phyloP scores from a whole-genome alignment of 2,888 invertebrate genomes.

The Byasa hedistus region DNA sequence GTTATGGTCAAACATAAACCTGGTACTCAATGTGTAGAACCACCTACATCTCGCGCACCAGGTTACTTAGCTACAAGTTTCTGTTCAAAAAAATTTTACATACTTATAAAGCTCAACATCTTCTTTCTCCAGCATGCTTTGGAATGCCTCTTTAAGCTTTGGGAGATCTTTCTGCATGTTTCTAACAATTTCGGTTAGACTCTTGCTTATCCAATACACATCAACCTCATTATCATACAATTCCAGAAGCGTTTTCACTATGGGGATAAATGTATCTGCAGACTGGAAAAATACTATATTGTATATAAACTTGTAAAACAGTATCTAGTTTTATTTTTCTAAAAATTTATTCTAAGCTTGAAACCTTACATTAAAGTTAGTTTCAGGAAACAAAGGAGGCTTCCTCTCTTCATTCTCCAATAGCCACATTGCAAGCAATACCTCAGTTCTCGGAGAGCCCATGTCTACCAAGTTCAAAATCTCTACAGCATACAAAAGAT shows the following conservation, averaged over 20 bases:
- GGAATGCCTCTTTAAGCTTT: slow-evolving; percentile 84
- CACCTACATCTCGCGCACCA: no score
- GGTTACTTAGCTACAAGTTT: neutral
- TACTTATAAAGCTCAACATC: slow-evolving; percentile 85
- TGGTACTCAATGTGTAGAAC: no score
- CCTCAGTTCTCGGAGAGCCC: slow-evolving; percentile 82
- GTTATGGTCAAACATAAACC: no score
- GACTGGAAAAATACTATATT: slow-evolving; percentile 52
- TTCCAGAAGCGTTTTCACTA: slow-evolving; percentile 85
- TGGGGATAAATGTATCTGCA: slow-evolving; percentile 80
- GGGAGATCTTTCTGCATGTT: slow-evolving; percentile 83
- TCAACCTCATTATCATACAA: slow-evolving; percentile 88
- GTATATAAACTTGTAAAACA: no score
- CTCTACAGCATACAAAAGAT: slow-evolving; percentile 84
- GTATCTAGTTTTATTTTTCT: no score
- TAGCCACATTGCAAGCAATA: slow-evolving; percentile 90
- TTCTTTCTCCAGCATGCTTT: slow-evolving; percentile 86
- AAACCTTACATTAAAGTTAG: slow-evolving; percentile 54
- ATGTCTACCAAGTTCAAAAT: slow-evolving; percentile 83
- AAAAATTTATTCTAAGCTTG: neutral
- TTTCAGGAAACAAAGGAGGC: slow-evolving; percentile 62
- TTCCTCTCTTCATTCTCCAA: slow-evolving; percentile 83
- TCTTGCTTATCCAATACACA: slow-evolving; percentile 90
- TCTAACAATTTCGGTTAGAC: slow-evolving; percentile 85
- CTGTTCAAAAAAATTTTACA: slow-evolving; percentile 25